Evolutionary conservation across 2,888 invertebrate species (phyloP).

Genomic region (Hermaeophaga mercurialis): DNA sequence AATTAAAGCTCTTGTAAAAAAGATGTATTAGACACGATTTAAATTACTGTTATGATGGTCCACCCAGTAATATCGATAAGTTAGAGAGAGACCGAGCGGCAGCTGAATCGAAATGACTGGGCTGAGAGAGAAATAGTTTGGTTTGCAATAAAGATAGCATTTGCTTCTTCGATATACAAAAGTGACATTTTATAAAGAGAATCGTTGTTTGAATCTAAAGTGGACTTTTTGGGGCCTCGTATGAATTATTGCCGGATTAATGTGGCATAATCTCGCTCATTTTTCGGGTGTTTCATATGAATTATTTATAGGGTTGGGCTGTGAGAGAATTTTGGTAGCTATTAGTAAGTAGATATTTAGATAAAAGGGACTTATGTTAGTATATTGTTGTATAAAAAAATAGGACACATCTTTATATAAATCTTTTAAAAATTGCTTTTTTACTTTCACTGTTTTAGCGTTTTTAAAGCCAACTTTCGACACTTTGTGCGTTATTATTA

Average conservation of each 20-base stretch:
- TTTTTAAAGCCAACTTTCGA: no score
- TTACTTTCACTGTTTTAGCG: no score
- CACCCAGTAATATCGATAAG: conserved; percentile 5
- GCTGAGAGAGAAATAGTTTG: conserved; percentile 25
- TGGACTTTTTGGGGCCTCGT: conserved; percentile 19
- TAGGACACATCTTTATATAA: no score
- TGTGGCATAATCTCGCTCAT: conserved; percentile 22
- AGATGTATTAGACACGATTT: no score
- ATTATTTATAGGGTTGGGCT: conserved; percentile 16
- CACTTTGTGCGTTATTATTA: no score
- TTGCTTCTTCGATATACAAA: conserved; percentile 33
- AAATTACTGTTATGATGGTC: no score
- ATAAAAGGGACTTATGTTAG: no score
- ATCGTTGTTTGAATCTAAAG: conserved; percentile 32
- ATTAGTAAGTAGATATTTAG: no score
- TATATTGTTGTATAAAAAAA: no score
- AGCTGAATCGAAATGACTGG: conserved; percentile 23
- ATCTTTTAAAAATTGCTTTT: no score
- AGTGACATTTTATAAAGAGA: conserved; percentile 39
- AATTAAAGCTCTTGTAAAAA: no score
- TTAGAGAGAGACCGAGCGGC: conserved; percentile 13
- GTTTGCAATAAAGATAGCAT: conserved; percentile 36
- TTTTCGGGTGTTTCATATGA: conserved; percentile 11
- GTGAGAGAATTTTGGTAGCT: no score
- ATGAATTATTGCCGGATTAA: conserved; percentile 27